These are phyloP conservation scores for Sphenodon punctatus DNA, from an alignment of 2,797 vertebrate species.

Conservation along the genomic window DNA sequence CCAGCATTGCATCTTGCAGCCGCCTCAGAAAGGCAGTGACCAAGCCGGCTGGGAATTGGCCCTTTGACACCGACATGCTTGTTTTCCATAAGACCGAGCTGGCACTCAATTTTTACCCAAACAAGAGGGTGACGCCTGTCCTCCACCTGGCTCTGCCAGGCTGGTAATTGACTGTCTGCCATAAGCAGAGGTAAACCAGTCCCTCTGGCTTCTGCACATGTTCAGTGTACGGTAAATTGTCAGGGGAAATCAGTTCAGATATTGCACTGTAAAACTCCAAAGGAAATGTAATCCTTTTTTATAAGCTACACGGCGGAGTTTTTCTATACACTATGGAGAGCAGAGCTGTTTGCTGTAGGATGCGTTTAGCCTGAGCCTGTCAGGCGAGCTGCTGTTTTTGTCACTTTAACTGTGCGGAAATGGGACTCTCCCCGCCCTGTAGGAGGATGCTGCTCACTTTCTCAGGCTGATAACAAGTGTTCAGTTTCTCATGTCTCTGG, in stretches of 20 bases:
- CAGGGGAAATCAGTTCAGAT: not conserved
- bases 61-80: not conserved
- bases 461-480: not conserved
- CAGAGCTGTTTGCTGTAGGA: too few species aligned
- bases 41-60: not conserved
- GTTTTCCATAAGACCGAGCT: not conserved
- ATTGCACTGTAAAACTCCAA: constrained; percentile 28
- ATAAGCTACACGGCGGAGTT: too few species aligned
- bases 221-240: constrained; percentile 17
- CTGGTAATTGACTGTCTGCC: not conserved
- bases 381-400: too few species aligned
- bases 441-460: not conserved
- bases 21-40: not conserved
- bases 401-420: too few species aligned
- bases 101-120: not conserved
- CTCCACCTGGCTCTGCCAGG: not conserved
- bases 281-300: not conserved
- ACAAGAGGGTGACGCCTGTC: not conserved
- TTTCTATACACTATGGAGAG: too few species aligned
- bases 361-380: too few species aligned
- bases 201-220: not conserved
- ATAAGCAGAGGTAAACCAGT: not conserved
- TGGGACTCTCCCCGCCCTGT: too few species aligned
- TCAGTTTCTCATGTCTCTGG: not conserved
- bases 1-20: not conserved